Base-by-base conservation (phyloP, 2,797 vertebrate genomes). In the Pyrrhura leucotis region DNA sequence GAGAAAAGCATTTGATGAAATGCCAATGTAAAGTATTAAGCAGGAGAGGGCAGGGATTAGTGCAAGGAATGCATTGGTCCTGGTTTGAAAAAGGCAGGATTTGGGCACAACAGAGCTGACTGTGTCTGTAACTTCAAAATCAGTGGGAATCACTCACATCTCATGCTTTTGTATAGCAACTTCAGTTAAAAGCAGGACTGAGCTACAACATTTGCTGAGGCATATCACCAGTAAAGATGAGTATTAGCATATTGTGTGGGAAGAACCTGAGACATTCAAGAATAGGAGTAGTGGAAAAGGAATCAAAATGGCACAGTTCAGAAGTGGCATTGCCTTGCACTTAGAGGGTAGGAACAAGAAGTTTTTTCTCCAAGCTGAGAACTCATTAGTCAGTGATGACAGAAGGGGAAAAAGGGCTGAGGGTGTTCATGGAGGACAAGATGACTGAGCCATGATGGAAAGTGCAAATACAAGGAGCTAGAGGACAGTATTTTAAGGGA, bases 351-450 rank as follows among this genome's bases (percentile, higher is more conserved):
- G 51, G 61, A 90, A 78, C 26, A 63, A 86, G 54, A 84, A 89
- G 44, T 15, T 73, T 73, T 89, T 25, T 25, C 63, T 66, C 37
- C 56, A 50, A 87, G 48, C 61, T 83, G 54, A 85, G 80, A 95
- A 85, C 63, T 85, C 77, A 63, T 86, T 93, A 95, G 84, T 85
- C 79, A 73, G 71, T 59, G 81, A 82, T 61, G 84, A 94, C 68
- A 92, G 78, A 92, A 74, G 42, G 31, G 63, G 35, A 74, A 92
- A 88, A 90, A 90, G 51, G 47, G 68, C 88, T 72, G 63, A 29
- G 61, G 63, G 31, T 71, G 61, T 67, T 92, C 59, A 69, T 11
- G 29, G 80, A 86, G 82, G 54, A 85, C 33, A 84, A 50, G 54
- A 81, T 88, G 88, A 76, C 71, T 63, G 59, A 87, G n/a, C 51